Percentiles rank a stretch among this genome's conserved stretches.
Conservation (phyloP, 2,888 invertebrate species). For the Synanthedon vespiformis region DNA sequence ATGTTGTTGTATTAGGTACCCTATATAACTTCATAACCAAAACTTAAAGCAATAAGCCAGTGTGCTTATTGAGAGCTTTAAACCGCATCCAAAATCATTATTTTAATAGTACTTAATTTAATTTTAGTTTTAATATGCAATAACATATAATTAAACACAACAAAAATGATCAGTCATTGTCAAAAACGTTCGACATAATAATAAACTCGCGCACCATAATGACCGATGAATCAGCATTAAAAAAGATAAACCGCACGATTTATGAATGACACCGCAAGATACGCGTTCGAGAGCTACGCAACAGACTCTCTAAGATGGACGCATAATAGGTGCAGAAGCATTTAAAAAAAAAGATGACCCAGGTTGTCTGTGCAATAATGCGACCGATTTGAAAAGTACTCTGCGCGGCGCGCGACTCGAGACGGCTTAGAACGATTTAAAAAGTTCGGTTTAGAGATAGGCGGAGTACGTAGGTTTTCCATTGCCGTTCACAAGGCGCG, state of each 20-base stretch:
- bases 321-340: slow-evolving; percentile 32
- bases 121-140: no score
- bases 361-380: slow-evolving; percentile 10
- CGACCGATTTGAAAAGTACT: slow-evolving; percentile 22
- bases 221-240: slow-evolving; percentile 45
- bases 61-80: no score
- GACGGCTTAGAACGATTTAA: slow-evolving; percentile 25
- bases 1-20: no score
- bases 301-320: slow-evolving; percentile 33
- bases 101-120: no score
- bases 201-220: slow-evolving; percentile 27
- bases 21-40: no score
- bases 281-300: slow-evolving; percentile 20
- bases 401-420: slow-evolving; percentile 7
- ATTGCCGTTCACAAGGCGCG: slow-evolving; percentile 53
- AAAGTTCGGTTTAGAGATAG: slow-evolving; percentile 43
- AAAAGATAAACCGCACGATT: slow-evolving; percentile 26
- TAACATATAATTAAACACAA: slow-evolving; percentile 4
- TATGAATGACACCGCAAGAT: slow-evolving; percentile 23
- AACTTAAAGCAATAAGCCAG: no score
- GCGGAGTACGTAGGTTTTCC: slow-evolving; percentile 32
- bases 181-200: slow-evolving; percentile 16
- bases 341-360: slow-evolving; percentile 44
- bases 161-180: slow-evolving; percentile 19
- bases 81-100: no score